phyloP scores from a whole-genome alignment of 1,140 invertebrate species.

The Drosophila insularis region DNA sequence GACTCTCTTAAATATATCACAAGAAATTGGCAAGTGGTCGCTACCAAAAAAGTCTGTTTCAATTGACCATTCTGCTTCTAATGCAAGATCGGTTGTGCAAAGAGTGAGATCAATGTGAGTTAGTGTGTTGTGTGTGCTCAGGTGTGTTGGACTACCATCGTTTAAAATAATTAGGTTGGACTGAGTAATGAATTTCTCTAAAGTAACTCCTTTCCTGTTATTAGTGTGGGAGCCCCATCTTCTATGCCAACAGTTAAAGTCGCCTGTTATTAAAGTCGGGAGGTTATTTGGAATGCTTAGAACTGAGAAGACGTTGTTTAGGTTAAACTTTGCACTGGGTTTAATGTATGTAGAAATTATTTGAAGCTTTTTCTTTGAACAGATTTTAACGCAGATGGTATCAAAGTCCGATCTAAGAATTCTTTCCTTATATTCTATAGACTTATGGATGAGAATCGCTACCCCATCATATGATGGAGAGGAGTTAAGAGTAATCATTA shows the following conservation, averaged over 20 bases:
- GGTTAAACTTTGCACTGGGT: neutral
- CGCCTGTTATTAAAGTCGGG: neutral
- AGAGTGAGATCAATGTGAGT: neutral
- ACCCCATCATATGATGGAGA: slow-evolving; percentile 17
- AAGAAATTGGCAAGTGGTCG: too few relatives aligned
- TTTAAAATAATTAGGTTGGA: neutral
- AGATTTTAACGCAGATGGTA: neutral
- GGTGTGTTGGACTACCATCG: slow-evolving; percentile 2
- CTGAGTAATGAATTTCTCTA: neutral
- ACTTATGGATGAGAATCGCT: slow-evolving; percentile 12
- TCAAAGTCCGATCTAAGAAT: slow-evolving; percentile 1
- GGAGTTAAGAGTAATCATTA: neutral
- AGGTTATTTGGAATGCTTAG: neutral
- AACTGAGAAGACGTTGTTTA: neutral
- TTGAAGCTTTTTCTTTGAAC: neutral
- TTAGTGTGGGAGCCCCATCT: neutral
- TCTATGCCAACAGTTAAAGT: neutral
- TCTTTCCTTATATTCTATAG: neutral
- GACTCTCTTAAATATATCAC: neutral
- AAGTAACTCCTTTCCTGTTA: neutral
- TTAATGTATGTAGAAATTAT: neutral
- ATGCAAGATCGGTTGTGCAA: neutral
- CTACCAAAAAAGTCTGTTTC: neutral
- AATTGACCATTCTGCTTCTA: neutral
- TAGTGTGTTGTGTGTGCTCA: too few relatives aligned